Base-by-base conservation (phyloP, 2,888 invertebrate species). In the Trichogramma dendrolimi region DNA sequence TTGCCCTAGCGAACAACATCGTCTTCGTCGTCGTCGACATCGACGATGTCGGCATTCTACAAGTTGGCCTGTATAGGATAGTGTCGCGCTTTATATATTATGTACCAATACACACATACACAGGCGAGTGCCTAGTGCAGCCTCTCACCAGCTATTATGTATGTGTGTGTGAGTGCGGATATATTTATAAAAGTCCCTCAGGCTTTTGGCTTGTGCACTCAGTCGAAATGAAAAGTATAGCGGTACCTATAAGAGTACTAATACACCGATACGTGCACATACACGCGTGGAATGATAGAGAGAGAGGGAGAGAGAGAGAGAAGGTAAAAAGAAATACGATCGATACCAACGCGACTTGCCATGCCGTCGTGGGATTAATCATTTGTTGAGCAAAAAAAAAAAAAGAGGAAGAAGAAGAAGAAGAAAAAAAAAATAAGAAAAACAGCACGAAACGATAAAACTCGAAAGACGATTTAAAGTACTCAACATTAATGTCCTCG, bases 211-310 rank as follows among this genome's bases (percentile, higher is more conserved):
- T 46, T 42, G 50, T 50, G 56, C 60, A 60, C 63, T 60, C 59
- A 61, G 42, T 48, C 58, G 48, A 59, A 64, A 64, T 64, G 64
- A 64, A 61, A 64, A 59, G 61, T 64, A 64, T 27, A 2, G 27
- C 27, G 27, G 27, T 27, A 27, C 27, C 27, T 27, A 27, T 27
- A 27, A 27, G 27, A 3, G 3, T 27, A 27, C 27, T 27, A 27
- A 27, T 27, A 64, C 61, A 64, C 61, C 64, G 61, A 58, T 47
- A 51, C 11, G 48, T 48, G 48, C 14, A 14, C n/a, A 14, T 14
- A 11, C 11, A 48, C 6, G n/a, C 7, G 14, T 38, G 5, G 47
- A 48, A 48, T 47, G n/a, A 40, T n/a, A 47, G 2, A 8, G 44
- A 46, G 39, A 11, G 55, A 11, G 47, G 10, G 46, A 46, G 46